phyloP scores from a whole-genome alignment of 2,888 invertebrate species.

The Syrista parreyssii region DNA sequence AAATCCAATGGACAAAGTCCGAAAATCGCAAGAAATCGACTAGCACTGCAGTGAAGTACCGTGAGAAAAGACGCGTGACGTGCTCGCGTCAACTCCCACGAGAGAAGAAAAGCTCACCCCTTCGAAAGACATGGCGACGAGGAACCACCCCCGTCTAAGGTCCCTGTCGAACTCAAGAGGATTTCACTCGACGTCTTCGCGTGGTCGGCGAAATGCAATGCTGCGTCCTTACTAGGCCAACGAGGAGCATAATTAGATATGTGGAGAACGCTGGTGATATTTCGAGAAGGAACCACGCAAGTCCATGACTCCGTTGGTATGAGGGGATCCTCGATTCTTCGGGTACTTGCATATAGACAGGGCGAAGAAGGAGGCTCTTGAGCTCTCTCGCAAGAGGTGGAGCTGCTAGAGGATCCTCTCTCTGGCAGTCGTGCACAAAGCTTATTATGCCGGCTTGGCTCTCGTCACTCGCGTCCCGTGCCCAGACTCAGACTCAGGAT shows the following conservation, averaged over 20 bases:
- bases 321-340: slow-evolving; percentile 42
- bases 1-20: neutral
- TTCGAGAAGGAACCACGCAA: neutral
- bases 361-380: slow-evolving; percentile 32
- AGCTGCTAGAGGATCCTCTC: slow-evolving; percentile 32
- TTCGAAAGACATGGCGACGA: too few relatives aligned
- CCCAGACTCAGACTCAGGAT: neutral
- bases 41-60: neutral
- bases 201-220: neutral
- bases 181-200: neutral
- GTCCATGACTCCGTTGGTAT: neutral
- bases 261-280: neutral
- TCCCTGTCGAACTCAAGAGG: neutral
- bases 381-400: slow-evolving; percentile 10
- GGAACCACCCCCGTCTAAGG: neutral
- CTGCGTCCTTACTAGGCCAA: neutral
- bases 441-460: slow-evolving; percentile 54
- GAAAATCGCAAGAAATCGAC: neutral
- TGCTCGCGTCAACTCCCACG: neutral
- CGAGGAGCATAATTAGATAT: neutral
- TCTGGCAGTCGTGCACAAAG: slow-evolving; percentile 51
- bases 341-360: slow-evolving; percentile 36
- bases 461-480: slow-evolving; percentile 25
- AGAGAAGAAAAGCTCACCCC: neutral
- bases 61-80: neutral